Evolutionary conservation across 2,113 vertebrate genomes (phyloP), one percentile per base, ranked within the genome.

Genomic region (Panurus biarmicus): DNA sequence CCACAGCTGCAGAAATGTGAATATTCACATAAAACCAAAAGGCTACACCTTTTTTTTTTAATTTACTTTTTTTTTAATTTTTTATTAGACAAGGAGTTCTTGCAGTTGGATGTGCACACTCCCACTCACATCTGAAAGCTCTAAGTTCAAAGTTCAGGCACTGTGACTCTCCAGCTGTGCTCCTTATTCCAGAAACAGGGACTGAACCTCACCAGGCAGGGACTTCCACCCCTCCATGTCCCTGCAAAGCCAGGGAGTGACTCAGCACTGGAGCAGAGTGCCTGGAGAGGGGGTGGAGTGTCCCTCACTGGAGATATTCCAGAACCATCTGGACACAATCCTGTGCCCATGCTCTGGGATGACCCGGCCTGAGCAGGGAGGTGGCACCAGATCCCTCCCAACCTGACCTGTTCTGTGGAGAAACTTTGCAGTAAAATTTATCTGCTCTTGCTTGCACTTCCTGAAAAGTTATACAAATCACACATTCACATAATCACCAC

Each of bases 401-500:
- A 1, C 48, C 57, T 15, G 25, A 38, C 26, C 66, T 25, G 13
- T 25, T 21, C 48, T 9, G 11, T 45, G 12, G 20, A 40, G 40
- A 57, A 21, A n/a, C 20, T 78, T 40, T 28, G 21, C 65, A 16
- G 24, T 5, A 8, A 26, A 44, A 66, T 85, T 40, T 19, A 10
- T 19, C 19, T 56, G 51, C 19, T 57, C 45, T 57, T 31, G 9
- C 12, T n/a, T 9, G 14, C 1, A 4, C 26, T 64, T 58, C 48
- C 74, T 42, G 33, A 28, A 25, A 48, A 73, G 21, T 22, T 48
- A 28, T 0, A 50, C n/a, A 87, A 77, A 62, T 38, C 35, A 77
- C 3, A 3, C 2, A 2, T 14, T 50, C 42, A 44, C 9, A 14
- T 29, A 1, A 28, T 8, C 21, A 18, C 35, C 47, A n/a, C 40